Base-by-base conservation (phyloP, 2,797 vertebrate species). In the Clamator glandarius region DNA sequence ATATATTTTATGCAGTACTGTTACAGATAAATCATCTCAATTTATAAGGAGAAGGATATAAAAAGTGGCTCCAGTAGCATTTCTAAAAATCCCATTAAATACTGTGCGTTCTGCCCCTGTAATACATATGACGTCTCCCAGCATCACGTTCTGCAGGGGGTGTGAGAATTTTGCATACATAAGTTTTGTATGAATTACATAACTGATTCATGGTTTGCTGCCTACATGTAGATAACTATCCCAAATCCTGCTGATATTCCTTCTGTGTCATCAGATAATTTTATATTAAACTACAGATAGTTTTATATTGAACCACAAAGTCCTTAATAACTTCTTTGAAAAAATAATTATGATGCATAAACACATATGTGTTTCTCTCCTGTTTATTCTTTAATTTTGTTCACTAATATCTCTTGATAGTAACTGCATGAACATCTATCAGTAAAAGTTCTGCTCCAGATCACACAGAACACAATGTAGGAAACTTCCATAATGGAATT, bases 401-500 rank as follows among this genome's bases (percentile, higher is more conserved):
- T 80, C 55, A 58, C 6, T 1, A 59, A 46, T 84, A 48, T 57
- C 51, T 44, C 67, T 81, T 82, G 51, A 63, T 54, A 76, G 41
- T 52, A 36, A 44, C 25, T 83, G 48, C 11, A 4, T 57, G 44
- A 95, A 88, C 52, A 84, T 63, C 25, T 84, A 68, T 82, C 67
- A 54, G 41, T 36, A 69, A 55, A 91, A 75, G 66, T 92, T 94
- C 70, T 95, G 84, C 76, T 96, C 36, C 74, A 88, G 67, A 76
- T 91, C 61, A 94, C 74, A 76, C 57, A 67, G 57, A 91, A 76
- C 13, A 78, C 33, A 39, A 63, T 16, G 13, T 70, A 52, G 66
- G 89, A 88, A 95, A 73, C 33, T 90, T 90, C 41, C 9, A 11
- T 44, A 62, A n/a, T 55, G 67, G 28, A 84, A 86, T 15, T 23